Percentiles rank a stretch among this genome's conserved stretches.
These are phyloP conservation scores for Baccha elongata DNA, from an alignment of 2,888 invertebrate genomes.

Conservation along the genomic window DNA sequence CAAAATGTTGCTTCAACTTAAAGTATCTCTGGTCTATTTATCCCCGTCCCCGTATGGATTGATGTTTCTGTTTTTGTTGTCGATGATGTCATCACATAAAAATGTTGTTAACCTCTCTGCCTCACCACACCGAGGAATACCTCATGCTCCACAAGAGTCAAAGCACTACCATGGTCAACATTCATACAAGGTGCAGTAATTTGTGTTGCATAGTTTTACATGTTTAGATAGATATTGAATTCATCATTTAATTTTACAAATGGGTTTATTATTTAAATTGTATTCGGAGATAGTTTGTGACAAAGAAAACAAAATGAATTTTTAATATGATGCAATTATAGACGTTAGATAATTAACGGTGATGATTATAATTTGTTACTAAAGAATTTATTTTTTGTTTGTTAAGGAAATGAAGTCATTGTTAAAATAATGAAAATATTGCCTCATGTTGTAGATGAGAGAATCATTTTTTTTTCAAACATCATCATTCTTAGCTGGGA, in stretches of 20 bases:
- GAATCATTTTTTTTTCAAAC: background rate
- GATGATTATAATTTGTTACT: no score
- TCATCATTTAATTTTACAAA: no score
- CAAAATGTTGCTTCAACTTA: slow-evolving; percentile 28
- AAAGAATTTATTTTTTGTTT: slow-evolving; percentile 19
- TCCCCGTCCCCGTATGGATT: background rate
- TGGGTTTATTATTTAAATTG: no score
- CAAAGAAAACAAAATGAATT: no score
- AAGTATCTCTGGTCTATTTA: background rate
- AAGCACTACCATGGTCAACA: slow-evolving; percentile 36
- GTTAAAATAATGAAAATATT: slow-evolving; percentile 6
- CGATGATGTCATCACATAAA: slow-evolving; percentile 58
- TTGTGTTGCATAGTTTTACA: slow-evolving; percentile 42
- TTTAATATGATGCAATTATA: no score
- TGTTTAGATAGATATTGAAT: no score
- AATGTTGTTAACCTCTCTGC: slow-evolving; percentile 49
- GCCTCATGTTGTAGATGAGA: background rate
- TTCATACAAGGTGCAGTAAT: slow-evolving; percentile 21
- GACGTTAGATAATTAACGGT: no score
- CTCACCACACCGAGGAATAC: slow-evolving; percentile 18
- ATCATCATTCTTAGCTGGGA: no score
- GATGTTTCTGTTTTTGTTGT: background rate
- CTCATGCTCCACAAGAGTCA: background rate
- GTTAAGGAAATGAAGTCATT: slow-evolving; percentile 57
- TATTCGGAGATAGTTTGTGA: no score